Evolutionary conservation across 2,113 vertebrate species (phyloP).

Genomic region (Megalops atlanticus): DNA sequence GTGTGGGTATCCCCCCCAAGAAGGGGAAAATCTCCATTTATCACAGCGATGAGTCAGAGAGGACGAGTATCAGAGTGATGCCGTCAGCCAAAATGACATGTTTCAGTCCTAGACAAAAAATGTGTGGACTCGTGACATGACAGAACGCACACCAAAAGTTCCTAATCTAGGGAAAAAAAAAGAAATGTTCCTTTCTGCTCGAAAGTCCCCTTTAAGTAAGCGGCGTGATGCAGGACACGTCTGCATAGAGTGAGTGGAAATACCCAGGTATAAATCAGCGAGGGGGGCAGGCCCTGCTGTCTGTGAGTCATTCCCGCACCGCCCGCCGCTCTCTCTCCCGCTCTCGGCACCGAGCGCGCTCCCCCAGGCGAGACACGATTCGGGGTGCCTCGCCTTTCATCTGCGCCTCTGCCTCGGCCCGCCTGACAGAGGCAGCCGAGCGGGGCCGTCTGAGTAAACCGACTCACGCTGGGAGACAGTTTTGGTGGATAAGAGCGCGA

Average conservation of each 20-base stretch:
- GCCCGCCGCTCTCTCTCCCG: not conserved
- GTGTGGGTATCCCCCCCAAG: too few relatives aligned
- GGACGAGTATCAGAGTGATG: too few relatives aligned
- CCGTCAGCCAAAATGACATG: too few relatives aligned
- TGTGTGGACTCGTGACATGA: too few relatives aligned
- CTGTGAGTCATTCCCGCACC: not conserved
- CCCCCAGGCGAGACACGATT: not conserved
- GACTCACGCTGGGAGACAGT: too few relatives aligned
- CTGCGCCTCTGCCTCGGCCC: not conserved
- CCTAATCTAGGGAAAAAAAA: too few relatives aligned
- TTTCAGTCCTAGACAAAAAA: too few relatives aligned
- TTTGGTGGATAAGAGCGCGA: too few relatives aligned
- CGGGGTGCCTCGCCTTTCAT: not conserved
- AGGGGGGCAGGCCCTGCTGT: not conserved
- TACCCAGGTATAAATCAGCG: not conserved
- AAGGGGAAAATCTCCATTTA: too few relatives aligned
- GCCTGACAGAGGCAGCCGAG: constrained; percentile 9
- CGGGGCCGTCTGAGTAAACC: constrained; percentile 1
- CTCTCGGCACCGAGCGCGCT: not conserved
- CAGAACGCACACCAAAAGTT: too few relatives aligned
- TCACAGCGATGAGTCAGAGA: too few relatives aligned
- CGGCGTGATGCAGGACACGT: not conserved
- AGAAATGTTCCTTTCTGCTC: too few relatives aligned
- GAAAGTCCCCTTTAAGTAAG: not conserved
- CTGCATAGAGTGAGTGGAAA: not conserved